Evolutionary conservation across 2,888 invertebrate species (phyloP), one percentile per base, ranked within the genome.

Genomic region (Rhagium mordax): DNA sequence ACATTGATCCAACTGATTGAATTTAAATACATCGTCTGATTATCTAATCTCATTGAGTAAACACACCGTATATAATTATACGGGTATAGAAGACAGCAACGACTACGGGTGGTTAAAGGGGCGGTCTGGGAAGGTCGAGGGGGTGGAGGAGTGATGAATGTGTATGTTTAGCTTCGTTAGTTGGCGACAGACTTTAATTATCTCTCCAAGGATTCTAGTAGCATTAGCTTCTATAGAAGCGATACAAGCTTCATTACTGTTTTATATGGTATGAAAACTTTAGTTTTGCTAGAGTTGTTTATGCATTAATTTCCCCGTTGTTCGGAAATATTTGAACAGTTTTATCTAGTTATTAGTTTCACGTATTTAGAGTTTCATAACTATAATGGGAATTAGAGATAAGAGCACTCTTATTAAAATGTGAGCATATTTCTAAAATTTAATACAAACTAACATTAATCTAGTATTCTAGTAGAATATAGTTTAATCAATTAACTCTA

Each of bases 151-250:
- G 83, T 85, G 86, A 85, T 85, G 84, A 85, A 86, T 86, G 86
- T 85, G 84, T 84, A 81, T 82, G 81, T 85, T 86, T 84, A 85
- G 85, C 86, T 85, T 86, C 86, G 86, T 86, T 86, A 86, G 85
- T 83, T 82, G 84, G 81, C 85, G 86, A 86, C 86, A 85, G 85
- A 86, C 86, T 87, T 86, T 86, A 86, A 87, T 87, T 87, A 86
- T 86, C 86, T 85, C 86, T 86, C 86, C 84, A 86, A 86, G 86
- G 86, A 86, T 85, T 84, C 84, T 83, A 80, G 81, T 78, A 80
- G 82, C 77, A 82, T 82, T 81, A 82, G 79, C 79, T 74, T 74
- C 75, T 74, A 74, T 72, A 69, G 69, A 73, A 73, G 67, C 71
- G 70, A 74, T 73, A 77, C 70, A 74, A 67, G 73, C 75, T 74